Conservation (phyloP, 37 sponge, comb jelly and placozoan genomes). For the Beroe forskalii region DNA sequence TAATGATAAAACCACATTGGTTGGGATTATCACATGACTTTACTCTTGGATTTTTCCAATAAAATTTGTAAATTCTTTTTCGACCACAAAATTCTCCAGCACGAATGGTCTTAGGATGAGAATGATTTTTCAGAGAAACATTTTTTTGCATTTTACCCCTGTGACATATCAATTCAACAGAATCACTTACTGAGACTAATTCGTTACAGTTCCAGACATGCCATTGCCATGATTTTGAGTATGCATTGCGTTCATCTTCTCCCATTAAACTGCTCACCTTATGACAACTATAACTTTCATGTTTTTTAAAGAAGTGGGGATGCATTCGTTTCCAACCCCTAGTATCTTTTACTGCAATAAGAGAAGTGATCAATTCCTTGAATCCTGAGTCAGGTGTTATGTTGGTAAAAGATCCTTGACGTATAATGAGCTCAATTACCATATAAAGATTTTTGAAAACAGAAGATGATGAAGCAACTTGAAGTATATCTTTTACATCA, state of each 20-base stretch:
- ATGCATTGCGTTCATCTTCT: not conserved
- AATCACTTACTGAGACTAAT: not conserved
- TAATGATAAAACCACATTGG: conserved; percentile 22
- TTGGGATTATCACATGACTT: not conserved
- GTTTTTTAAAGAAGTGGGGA: not conserved
- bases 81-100: not conserved
- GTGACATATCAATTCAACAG: not conserved
- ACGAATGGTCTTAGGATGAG: not conserved
- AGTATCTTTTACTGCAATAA: not conserved
- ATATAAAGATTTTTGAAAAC: conserved; percentile 5
- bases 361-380: not conserved
- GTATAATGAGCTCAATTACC: not conserved
- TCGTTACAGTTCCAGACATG: not conserved
- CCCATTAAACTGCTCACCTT: not conserved
- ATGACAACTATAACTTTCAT: not conserved
- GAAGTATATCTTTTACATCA: not conserved
- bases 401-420: not conserved
- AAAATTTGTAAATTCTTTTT: conserved; percentile 16
- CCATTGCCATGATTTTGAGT: not conserved
- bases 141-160: not conserved
- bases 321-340: not conserved
- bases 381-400: too few species aligned
- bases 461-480: not conserved
- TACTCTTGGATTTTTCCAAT: not conserved
- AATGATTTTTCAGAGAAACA: not conserved